These are phyloP conservation scores for Girardinichthys multiradiatus DNA, from an alignment of 2,113 vertebrate genomes.

Conservation along the genomic window DNA sequence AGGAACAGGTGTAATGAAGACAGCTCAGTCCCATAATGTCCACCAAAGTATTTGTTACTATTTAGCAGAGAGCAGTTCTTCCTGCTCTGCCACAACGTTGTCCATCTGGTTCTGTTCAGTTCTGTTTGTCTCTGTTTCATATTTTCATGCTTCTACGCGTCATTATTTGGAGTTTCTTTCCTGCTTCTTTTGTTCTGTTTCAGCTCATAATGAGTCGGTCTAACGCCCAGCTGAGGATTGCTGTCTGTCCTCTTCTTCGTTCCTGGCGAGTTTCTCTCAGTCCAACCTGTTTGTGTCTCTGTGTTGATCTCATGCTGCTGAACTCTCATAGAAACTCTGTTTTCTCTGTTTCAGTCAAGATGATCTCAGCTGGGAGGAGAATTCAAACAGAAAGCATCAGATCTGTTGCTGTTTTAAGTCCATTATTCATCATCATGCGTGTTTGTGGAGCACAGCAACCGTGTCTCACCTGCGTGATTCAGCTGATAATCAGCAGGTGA, in stretches of 20 bases:
- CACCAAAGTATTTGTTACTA: neutral
- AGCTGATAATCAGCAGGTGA: slow-evolving; percentile 14
- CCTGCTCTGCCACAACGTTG: neutral
- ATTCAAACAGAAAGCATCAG: neutral
- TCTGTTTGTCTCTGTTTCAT: neutral
- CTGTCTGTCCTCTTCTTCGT: slow-evolving; percentile 12
- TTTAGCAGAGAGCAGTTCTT: neutral
- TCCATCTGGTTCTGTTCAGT: neutral
- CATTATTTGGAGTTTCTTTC: neutral
- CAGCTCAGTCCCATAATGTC: neutral
- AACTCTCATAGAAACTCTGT: neutral
- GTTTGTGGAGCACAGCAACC: neutral
- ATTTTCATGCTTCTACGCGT: neutral
- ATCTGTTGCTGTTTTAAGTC: neutral
- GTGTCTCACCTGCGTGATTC: slow-evolving; percentile 14
- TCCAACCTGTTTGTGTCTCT: slow-evolving; percentile 6
- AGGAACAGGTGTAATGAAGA: neutral
- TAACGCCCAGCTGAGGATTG: slow-evolving; percentile 30
- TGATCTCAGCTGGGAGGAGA: neutral
- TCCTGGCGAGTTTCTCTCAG: slow-evolving; percentile 21
- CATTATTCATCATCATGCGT: too few species aligned
- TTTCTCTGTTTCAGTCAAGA: neutral
- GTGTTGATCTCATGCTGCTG: neutral
- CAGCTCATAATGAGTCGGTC: neutral
- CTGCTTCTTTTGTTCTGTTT: neutral